A percentile compares a stretch with the other conserved stretches of the same genome.
Evolutionary conservation across 2,888 invertebrate genomes (phyloP).

Genomic region (Stegophylla sp.): DNA sequence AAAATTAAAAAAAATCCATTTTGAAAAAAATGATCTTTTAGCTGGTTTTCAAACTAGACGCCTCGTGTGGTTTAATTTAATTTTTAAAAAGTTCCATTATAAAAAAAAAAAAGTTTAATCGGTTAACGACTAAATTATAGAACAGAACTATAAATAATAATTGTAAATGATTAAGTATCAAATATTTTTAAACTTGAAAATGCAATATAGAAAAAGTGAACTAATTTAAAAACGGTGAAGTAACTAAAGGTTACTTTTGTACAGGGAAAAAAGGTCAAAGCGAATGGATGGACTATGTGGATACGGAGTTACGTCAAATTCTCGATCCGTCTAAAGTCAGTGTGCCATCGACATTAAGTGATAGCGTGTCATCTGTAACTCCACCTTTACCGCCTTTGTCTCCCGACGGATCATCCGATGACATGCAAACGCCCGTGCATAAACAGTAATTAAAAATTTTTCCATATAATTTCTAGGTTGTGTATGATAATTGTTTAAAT

Average conservation of each 20-base stretch:
- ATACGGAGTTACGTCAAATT: conserved; percentile 79
- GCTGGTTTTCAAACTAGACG: too few relatives aligned
- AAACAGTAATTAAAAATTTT: conserved; percentile 63
- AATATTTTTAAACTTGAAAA: not conserved
- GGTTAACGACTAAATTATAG: too few relatives aligned
- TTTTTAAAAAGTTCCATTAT: too few relatives aligned
- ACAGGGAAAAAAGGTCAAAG: conserved; percentile 54
- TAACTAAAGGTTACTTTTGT: not conserved
- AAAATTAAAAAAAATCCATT: too few relatives aligned
- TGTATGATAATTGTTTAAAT: too few relatives aligned
- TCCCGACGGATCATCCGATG: conserved; percentile 69
- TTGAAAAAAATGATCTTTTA: too few relatives aligned
- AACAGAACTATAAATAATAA: too few relatives aligned
- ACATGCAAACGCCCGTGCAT: conserved; percentile 62
- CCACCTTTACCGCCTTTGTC: conserved; percentile 81
- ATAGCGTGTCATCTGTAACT: conserved; percentile 76
- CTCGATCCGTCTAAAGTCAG: conserved; percentile 73
- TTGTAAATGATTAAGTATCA: too few relatives aligned
- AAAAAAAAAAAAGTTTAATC: too few relatives aligned
- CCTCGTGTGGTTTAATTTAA: too few relatives aligned
- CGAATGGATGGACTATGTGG: conserved; percentile 83
- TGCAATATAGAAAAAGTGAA: too few relatives aligned
- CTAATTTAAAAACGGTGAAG: not conserved
- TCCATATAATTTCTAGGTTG: not conserved
- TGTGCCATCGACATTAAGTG: conserved; percentile 71